These are phyloP conservation scores for Brachyopa scutellaris DNA, from an alignment of 2,888 invertebrate genomes.

Conservation along the genomic window DNA sequence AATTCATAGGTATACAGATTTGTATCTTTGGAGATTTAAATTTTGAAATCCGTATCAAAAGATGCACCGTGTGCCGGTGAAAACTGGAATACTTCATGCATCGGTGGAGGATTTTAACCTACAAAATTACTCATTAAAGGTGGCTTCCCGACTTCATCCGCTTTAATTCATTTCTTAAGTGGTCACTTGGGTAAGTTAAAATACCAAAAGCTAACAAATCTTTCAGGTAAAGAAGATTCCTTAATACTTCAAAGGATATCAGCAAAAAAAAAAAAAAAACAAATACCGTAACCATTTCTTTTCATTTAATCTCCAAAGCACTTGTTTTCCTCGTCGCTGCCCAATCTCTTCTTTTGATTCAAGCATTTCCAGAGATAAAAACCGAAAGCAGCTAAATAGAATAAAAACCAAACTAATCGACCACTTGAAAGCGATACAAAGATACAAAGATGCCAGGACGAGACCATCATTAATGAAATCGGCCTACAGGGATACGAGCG, in stretches of 20 bases:
- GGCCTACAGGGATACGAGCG: constrained; percentile 48
- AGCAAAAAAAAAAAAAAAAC: neutral
- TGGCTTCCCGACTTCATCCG: no score
- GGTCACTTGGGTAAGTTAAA: constrained; percentile 43
- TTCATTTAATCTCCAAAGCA: constrained; percentile 50
- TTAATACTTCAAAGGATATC: constrained; percentile 47
- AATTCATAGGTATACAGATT: no score
- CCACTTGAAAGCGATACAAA: constrained; percentile 68
- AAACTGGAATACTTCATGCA: no score
- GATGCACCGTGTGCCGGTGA: no score
- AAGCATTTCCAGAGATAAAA: constrained; percentile 30
- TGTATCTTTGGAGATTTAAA: no score
- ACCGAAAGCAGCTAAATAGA: constrained; percentile 40
- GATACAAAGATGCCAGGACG: constrained; percentile 44
- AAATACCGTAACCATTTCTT: constrained; percentile 23
- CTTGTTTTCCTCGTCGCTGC: constrained; percentile 28
- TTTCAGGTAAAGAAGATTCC: constrained; percentile 34
- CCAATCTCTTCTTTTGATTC: constrained; percentile 1
- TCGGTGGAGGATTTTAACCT: no score
- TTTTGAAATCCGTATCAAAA: no score
- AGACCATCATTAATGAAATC: constrained; percentile 64
- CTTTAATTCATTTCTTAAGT: constrained; percentile 2
- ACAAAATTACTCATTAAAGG: no score
- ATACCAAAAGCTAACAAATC: constrained; percentile 10
- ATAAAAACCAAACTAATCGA: constrained; percentile 66